These are phyloP conservation scores for Varanus komodoensis DNA, from an alignment of 2,113 vertebrate genomes.

Conservation along the genomic window DNA sequence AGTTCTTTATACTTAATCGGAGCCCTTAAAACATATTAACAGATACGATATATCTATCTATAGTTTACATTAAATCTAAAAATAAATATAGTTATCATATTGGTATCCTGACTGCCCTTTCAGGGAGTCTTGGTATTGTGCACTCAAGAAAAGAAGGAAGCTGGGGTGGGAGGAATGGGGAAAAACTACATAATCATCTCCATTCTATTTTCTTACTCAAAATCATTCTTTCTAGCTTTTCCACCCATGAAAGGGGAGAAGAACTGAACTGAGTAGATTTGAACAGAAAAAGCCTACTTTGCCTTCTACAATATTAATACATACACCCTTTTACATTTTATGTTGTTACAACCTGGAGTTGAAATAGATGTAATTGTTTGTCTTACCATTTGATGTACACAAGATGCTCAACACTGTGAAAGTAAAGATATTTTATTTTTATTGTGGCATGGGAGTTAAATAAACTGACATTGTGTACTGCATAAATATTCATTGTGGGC, in stretches of 20 bases:
- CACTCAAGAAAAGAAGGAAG: background rate
- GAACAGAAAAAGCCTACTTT: background rate
- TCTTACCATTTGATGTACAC: too few relatives aligned
- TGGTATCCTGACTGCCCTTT: background rate
- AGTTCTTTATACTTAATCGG: conserved; percentile 21
- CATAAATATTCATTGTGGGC: too few relatives aligned
- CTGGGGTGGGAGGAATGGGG: background rate
- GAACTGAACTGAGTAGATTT: background rate
- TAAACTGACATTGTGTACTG: too few relatives aligned
- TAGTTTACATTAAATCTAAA: background rate
- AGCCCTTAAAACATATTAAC: background rate
- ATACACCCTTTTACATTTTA: too few relatives aligned
- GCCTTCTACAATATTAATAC: too few relatives aligned
- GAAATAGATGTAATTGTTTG: too few relatives aligned
- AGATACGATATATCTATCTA: background rate
- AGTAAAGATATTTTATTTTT: too few relatives aligned
- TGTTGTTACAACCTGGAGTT: too few relatives aligned
- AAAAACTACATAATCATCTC: background rate
- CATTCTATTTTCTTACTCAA: background rate
- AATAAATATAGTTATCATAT: background rate
- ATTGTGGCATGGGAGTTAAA: too few relatives aligned
- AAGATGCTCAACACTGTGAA: too few relatives aligned
- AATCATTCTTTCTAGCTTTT: background rate
- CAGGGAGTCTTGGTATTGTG: background rate
- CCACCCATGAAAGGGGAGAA: background rate